These are phyloP conservation scores for Drosophila colorata DNA, from an alignment of 2,888 invertebrate species.

Conservation along the genomic window DNA sequence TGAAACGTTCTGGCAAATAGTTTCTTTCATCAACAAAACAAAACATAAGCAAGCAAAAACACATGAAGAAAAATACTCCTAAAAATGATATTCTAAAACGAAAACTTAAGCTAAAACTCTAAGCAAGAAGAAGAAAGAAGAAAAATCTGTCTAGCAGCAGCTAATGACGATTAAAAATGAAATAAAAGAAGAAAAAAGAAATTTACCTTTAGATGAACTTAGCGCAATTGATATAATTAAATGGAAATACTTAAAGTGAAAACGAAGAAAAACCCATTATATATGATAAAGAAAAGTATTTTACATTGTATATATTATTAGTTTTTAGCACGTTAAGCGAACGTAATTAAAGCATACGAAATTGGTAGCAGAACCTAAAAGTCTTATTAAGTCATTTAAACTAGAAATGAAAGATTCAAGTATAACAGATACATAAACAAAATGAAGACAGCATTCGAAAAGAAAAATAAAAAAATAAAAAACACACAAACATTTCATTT, in stretches of 20 bases:
- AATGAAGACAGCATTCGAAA: constrained; percentile 40
- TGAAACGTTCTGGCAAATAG: constrained; percentile 19
- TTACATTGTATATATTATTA: constrained; percentile 83
- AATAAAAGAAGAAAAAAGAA: constrained; percentile 37
- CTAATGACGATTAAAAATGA: constrained; percentile 36
- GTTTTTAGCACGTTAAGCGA: constrained; percentile 80
- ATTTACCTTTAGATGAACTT: constrained; percentile 85
- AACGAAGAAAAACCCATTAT: constrained; percentile 36
- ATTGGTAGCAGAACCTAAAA: constrained; percentile 68
- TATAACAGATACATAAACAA: constrained; percentile 13
- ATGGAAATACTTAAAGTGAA: constrained; percentile 55
- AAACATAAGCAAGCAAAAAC: constrained; percentile 1
- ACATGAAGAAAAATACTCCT: constrained; percentile 62
- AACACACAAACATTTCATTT: constrained; percentile 52
- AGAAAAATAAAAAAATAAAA: constrained; percentile 11
- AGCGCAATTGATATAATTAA: constrained; percentile 85
- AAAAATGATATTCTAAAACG: constrained; percentile 75
- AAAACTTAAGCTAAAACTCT: constrained; percentile 51
- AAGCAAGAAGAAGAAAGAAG: constrained; percentile 18
- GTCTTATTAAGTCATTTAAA: constrained; percentile 76
- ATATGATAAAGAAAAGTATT: constrained; percentile 63
- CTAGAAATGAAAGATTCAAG: constrained; percentile 38
- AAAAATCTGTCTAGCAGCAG: constrained; percentile 45
- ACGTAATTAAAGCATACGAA: constrained; percentile 64
- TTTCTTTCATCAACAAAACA: constrained; percentile 33